Evolutionary conservation across 2,888 invertebrate genomes (phyloP).

Genomic region (Margaritifera margaritifera): DNA sequence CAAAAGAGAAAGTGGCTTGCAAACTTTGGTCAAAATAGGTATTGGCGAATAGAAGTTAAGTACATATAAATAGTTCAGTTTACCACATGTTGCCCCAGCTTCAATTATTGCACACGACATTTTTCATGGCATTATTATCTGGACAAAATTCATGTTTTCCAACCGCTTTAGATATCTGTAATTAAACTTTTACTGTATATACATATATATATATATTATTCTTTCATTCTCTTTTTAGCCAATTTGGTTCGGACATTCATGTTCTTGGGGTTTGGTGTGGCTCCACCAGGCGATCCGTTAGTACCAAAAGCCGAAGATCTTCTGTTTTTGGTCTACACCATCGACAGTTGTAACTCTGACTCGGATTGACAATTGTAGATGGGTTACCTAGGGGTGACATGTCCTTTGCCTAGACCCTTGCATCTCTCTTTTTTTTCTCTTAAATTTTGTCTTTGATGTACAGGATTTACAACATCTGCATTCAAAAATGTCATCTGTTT

Average conservation of each 20-base stretch:
- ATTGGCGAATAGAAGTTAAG: too few species aligned
- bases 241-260: conserved; percentile 94
- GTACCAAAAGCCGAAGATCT: conserved; percentile 81
- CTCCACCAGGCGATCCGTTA: conserved; percentile 84
- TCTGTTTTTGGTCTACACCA: conserved; percentile 78
- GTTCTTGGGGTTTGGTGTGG: conserved; percentile 93
- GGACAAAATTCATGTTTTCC: too few species aligned
- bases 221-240: conserved; percentile 74
- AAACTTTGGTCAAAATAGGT: too few species aligned
- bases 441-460: conserved; percentile 3
- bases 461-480: not conserved
- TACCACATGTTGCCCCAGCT: not conserved
- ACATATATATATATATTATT: not conserved
- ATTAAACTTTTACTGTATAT: too few species aligned
- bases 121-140: too few species aligned
- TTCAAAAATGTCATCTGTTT: not conserved
- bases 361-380: conserved; percentile 6
- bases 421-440: not conserved
- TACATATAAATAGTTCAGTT: too few species aligned
- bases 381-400: conserved; percentile 15
- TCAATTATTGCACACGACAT: too few species aligned
- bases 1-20: too few species aligned
- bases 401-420: conserved; percentile 4
- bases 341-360: conserved; percentile 57
- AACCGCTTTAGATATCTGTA: too few species aligned